Conservation (phyloP, 2,888 invertebrate genomes). For the Campaea margaritaria region DNA sequence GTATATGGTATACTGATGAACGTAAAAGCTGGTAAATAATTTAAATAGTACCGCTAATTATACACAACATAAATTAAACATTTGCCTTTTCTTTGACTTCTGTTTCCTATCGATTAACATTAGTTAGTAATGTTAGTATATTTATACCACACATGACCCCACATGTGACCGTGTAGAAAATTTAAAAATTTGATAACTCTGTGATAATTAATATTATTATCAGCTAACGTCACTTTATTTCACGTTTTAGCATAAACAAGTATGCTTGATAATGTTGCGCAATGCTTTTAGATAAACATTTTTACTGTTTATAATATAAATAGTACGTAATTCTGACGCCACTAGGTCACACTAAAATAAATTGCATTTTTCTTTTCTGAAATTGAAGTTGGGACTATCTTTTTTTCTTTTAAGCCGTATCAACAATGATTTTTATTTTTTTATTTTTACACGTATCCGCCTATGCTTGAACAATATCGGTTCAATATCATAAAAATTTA, state of each 20-base stretch:
- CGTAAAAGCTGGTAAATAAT: background rate
- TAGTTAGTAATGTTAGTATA: conserved; percentile 5
- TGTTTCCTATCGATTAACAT: conserved; percentile 13
- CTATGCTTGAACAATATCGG: no score
- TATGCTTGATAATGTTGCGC: conserved; percentile 19
- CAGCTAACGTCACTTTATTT: conserved; percentile 36
- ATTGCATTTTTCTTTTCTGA: no score
- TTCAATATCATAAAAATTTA: no score
- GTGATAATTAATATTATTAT: conserved; percentile 53
- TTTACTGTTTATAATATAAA: no score
- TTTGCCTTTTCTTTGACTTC: conserved; percentile 14
- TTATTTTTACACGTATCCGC: no score
- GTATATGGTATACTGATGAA: no score
- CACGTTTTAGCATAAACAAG: conserved; percentile 18
- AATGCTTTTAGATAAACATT: background rate
- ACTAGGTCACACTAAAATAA: no score
- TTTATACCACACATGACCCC: background rate
- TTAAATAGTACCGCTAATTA: background rate
- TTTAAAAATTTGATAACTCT: conserved; percentile 26
- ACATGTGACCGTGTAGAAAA: conserved; percentile 11
- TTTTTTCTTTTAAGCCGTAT: no score
- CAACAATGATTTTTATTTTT: no score
- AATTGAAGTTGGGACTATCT: no score
- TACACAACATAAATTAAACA: conserved; percentile 3
- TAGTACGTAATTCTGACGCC: no score